These are phyloP conservation scores for Andrena dorsata DNA, from an alignment of 2,888 invertebrate species.

Conservation along the genomic window DNA sequence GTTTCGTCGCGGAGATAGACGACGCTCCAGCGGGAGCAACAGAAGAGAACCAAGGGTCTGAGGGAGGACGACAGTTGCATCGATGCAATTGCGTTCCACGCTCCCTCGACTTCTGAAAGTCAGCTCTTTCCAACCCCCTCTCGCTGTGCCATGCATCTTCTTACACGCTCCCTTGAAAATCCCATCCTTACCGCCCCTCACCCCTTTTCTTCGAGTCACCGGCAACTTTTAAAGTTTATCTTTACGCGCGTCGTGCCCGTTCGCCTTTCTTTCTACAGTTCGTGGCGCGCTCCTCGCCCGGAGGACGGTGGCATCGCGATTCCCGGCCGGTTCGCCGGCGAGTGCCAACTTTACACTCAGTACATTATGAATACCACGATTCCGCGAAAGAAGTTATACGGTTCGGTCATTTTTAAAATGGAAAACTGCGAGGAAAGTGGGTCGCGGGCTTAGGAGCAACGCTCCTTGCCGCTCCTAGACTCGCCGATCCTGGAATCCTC, in stretches of 20 bases:
- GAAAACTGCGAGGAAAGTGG: conserved; percentile 62
- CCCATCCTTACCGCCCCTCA: neutral
- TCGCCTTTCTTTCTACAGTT: conserved; percentile 21
- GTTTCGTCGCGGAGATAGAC: conserved; percentile 1
- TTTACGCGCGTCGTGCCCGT: conserved; percentile 65
- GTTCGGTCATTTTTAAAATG: conserved; percentile 69
- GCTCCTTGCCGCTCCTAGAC: conserved; percentile 7
- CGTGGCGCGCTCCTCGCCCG: conserved; percentile 14
- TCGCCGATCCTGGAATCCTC: conserved; percentile 52
- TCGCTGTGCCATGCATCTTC: conserved; percentile 34
- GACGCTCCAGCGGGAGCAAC: conserved; percentile 7
- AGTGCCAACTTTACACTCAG: conserved; percentile 75
- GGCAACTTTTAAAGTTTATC: conserved; percentile 81
- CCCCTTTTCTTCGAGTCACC: conserved; percentile 73
- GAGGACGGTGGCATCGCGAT: conserved; percentile 18
- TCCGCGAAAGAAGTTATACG: conserved; percentile 68
- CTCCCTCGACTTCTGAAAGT: conserved; percentile 33
- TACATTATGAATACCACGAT: conserved; percentile 80
- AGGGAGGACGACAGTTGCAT: conserved; percentile 34
- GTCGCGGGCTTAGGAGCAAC: conserved; percentile 54
- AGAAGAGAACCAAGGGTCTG: conserved; percentile 34
- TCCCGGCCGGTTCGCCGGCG: conserved; percentile 29
- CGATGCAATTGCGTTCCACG: conserved; percentile 50
- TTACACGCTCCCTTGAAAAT: conserved; percentile 17
- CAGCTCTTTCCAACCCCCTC: neutral